Evolutionary conservation across 2,113 vertebrate genomes (phyloP).

Genomic region (Eulemur macaco): DNA sequence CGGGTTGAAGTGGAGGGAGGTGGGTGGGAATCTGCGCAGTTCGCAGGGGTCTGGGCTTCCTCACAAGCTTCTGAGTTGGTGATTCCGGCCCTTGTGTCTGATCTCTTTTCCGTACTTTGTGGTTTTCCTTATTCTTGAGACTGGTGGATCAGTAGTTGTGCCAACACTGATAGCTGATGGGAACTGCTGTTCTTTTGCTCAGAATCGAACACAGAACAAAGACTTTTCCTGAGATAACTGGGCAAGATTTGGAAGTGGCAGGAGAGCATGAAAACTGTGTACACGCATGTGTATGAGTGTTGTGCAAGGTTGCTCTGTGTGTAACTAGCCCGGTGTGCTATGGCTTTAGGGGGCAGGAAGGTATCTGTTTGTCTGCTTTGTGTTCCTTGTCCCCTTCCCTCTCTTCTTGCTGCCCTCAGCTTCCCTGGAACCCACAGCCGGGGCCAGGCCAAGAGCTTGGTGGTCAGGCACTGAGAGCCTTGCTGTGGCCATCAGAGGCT

Average conservation of each 20-base stretch:
- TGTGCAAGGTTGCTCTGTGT: neutral
- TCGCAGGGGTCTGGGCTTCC: neutral
- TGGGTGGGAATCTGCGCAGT: neutral
- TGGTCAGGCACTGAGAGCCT: neutral
- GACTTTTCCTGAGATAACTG: neutral
- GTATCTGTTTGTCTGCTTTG: neutral
- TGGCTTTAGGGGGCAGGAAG: neutral
- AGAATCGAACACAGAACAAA: neutral
- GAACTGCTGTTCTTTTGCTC: neutral
- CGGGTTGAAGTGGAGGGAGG: neutral
- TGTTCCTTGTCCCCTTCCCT: neutral
- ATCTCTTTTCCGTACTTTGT: neutral
- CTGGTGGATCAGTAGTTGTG: neutral
- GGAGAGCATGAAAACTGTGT: neutral
- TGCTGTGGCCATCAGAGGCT: neutral
- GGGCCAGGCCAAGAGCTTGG: fast-evolving
- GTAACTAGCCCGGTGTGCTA: neutral
- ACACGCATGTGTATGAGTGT: neutral
- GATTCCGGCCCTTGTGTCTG: neutral
- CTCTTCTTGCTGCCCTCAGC: neutral
- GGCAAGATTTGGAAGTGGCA: neutral
- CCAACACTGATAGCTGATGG: neutral
- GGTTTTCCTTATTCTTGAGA: neutral
- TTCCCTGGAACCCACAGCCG: neutral
- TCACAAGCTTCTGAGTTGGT: neutral